Conservation (phyloP, 1,140 invertebrate genomes). For the Sogatella furcifera region DNA sequence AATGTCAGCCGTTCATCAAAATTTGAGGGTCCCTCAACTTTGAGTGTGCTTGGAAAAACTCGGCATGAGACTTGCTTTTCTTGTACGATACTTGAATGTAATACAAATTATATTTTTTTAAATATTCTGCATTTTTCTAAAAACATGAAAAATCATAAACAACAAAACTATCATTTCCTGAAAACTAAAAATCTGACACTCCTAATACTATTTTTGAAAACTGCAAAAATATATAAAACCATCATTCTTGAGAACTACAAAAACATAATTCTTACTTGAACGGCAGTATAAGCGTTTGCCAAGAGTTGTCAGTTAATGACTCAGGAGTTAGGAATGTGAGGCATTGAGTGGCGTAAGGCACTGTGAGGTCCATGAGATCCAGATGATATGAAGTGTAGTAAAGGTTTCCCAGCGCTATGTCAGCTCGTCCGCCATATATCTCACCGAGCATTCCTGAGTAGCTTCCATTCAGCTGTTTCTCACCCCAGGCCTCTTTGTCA, state of each 20-base stretch:
- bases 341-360: slow-evolving; percentile 67
- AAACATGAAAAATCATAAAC: too few relatives aligned
- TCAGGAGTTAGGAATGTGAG: slow-evolving; percentile 73
- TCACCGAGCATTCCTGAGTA: slow-evolving; percentile 60
- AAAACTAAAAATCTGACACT: too few relatives aligned
- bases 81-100: too few relatives aligned
- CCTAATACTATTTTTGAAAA: too few relatives aligned
- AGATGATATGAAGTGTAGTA: slow-evolving; percentile 58
- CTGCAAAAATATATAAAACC: too few relatives aligned
- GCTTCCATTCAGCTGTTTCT: slow-evolving; percentile 41
- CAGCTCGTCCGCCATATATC: slow-evolving; percentile 50
- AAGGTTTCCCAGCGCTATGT: slow-evolving; percentile 65
- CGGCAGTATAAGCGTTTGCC: slow-evolving; percentile 68
- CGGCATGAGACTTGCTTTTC: too few relatives aligned
- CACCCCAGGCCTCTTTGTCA: slow-evolving; percentile 52
- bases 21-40: too few relatives aligned
- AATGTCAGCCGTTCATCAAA: too few relatives aligned
- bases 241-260: not conserved
- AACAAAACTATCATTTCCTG: too few relatives aligned
- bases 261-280: slow-evolving; percentile 46
- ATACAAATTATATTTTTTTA: too few relatives aligned
- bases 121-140: too few relatives aligned
- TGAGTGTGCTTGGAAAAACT: too few relatives aligned
- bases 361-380: slow-evolving; percentile 58
- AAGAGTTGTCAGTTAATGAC: slow-evolving; percentile 63